phyloP scores from a whole-genome alignment of 2,113 vertebrate species.

The Mirza zaza region DNA sequence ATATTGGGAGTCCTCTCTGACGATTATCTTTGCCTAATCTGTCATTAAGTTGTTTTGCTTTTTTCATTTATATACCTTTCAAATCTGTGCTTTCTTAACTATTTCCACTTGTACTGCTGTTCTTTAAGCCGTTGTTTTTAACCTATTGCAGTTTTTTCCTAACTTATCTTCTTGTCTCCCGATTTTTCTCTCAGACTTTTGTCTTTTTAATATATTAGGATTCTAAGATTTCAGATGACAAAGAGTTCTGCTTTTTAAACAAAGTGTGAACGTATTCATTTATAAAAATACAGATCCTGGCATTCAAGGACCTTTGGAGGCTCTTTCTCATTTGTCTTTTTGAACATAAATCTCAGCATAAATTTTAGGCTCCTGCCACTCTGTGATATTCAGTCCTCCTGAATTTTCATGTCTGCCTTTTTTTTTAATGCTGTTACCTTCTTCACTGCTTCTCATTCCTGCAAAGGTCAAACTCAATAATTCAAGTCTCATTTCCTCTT shows the following conservation, averaged over 20 bases:
- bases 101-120: background rate
- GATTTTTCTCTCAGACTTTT: slow-evolving; percentile 31
- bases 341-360: background rate
- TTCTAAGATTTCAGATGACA: slow-evolving; percentile 1
- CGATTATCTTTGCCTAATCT: background rate
- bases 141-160: background rate
- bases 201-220: background rate
- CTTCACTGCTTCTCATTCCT: background rate
- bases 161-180: background rate
- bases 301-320: background rate
- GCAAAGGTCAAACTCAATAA: background rate
- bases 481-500: background rate
- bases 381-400: background rate
- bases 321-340: background rate
- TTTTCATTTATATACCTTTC: background rate
- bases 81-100: background rate
- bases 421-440: background rate
- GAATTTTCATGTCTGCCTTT: background rate
- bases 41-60: background rate
- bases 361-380: background rate
- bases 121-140: background rate
- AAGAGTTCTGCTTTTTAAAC: background rate
- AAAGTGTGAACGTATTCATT: background rate
- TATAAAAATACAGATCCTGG: background rate
- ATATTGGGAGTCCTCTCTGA: background rate